These are phyloP conservation scores for Anarhynchus alexandrinus DNA, from an alignment of 2,113 vertebrate genomes.

Conservation along the genomic window DNA sequence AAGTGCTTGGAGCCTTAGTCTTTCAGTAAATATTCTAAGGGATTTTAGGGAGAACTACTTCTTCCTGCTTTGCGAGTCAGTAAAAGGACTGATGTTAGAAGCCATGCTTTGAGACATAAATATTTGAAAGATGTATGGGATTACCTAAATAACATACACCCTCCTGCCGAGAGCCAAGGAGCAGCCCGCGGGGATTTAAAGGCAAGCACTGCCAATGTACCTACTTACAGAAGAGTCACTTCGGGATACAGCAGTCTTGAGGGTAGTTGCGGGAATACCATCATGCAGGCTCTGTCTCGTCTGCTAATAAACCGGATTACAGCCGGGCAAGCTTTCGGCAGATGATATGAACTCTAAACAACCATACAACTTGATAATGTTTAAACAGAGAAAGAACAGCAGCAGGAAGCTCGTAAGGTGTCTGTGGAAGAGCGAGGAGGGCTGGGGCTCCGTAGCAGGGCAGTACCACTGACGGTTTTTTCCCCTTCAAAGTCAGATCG, in stretches of 20 bases:
- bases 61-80: not conserved
- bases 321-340: not conserved
- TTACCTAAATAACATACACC: not conserved
- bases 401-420: not conserved
- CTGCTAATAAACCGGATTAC: not conserved
- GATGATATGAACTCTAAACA: not conserved
- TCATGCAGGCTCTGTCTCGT: not conserved
- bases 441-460: not conserved
- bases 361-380: not conserved
- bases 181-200: accelerated
- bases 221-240: not conserved
- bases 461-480: not conserved
- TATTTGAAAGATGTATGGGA: not conserved
- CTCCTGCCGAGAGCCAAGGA: not conserved
- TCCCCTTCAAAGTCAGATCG: not conserved
- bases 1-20: not conserved
- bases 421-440: not conserved
- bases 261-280: accelerated
- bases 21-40: not conserved
- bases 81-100: not conserved
- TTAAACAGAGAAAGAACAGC: not conserved
- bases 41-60: not conserved
- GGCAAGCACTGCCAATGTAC: not conserved
- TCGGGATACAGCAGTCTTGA: not conserved
- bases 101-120: not conserved